phyloP scores from a whole-genome alignment of 2,797 vertebrate genomes.

The Urocyon cinereoargenteus region DNA sequence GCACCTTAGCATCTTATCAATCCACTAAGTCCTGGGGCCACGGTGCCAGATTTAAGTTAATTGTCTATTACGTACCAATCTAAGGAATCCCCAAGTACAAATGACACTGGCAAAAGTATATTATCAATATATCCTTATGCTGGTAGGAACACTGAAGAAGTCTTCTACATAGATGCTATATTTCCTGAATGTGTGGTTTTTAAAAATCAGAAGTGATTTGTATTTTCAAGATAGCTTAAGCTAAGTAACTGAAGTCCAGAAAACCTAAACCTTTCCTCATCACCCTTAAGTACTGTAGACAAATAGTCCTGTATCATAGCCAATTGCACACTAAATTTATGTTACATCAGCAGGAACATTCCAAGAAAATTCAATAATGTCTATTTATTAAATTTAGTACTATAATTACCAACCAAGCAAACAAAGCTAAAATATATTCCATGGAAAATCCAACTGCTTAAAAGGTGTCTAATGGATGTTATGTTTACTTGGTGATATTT shows the following conservation, averaged over 20 bases:
- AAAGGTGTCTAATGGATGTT: background rate
- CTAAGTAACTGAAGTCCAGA: background rate
- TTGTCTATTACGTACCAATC: background rate
- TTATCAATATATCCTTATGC: background rate
- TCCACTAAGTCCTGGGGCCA: no score
- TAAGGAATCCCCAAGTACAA: background rate
- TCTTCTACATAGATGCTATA: background rate
- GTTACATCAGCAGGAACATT: slow-evolving; percentile 66
- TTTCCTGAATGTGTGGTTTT: background rate
- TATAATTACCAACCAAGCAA: slow-evolving; percentile 76
- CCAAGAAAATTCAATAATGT: slow-evolving; percentile 74
- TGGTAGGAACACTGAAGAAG: background rate
- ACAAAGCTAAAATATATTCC: slow-evolving; percentile 73
- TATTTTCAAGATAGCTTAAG: background rate
- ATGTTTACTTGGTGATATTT: slow-evolving; percentile 67
- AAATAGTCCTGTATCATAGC: background rate
- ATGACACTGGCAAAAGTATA: background rate
- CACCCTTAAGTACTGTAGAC: background rate
- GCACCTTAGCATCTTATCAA: no score
- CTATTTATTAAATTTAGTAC: slow-evolving; percentile 70
- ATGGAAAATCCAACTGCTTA: slow-evolving; percentile 50
- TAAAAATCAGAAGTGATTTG: background rate
- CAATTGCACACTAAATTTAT: slow-evolving; percentile 29
- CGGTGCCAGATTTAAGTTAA: background rate
- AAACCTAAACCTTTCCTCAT: background rate